Evolutionary conservation across 1,140 invertebrate genomes (phyloP), one percentile per base, ranked within the genome.

Genomic region (Pogonognathellus flavescens): DNA sequence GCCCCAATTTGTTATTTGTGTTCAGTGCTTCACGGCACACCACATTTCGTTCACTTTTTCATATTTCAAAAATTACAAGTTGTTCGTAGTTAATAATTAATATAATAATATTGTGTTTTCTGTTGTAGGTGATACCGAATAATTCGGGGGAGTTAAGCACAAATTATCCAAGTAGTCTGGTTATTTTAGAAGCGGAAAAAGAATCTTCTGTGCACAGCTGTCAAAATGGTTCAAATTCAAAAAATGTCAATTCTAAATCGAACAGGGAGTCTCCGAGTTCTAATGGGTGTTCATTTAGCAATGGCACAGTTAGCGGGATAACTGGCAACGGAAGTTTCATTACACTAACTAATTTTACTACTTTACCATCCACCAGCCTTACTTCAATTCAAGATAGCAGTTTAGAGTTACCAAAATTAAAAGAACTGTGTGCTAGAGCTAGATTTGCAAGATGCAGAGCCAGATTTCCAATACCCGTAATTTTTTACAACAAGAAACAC

Each of bases 381-480:
- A 52, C 31, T 49, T 53, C 84, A n/a, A 60, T 57, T 13, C 72
- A 76, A 59, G 60, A 86, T 9, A 52, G 80, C 57, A 83, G 59
- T 62, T 16, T 81, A 22, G 87, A 88, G 18, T 20, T 85, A 55
- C 53, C 84, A n/a, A 88, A 88, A 55, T 52, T 88, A 10, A 88
- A 88, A 81, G 88, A 88, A 16, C 66, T 89, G 13, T 89, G 84
- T 60, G 86, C 84, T 55, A 82, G 72, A 70, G 92, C 92, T 16
- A 90, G 92, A 87, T 90, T 92, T 89, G 93, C 93, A 25, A 91
- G 95, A 87, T 96, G 95, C 91, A 92, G 95, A 84, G 93, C 94
- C 84, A 92, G 95, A 89, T 96, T 96, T 92, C 94, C 95, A 50
- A 90, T 95, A 57, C 95, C 95, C 55, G 95, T 96, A 6, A 96